Conservation (phyloP, 2,888 invertebrate genomes). For the Nysson spinosus region DNA sequence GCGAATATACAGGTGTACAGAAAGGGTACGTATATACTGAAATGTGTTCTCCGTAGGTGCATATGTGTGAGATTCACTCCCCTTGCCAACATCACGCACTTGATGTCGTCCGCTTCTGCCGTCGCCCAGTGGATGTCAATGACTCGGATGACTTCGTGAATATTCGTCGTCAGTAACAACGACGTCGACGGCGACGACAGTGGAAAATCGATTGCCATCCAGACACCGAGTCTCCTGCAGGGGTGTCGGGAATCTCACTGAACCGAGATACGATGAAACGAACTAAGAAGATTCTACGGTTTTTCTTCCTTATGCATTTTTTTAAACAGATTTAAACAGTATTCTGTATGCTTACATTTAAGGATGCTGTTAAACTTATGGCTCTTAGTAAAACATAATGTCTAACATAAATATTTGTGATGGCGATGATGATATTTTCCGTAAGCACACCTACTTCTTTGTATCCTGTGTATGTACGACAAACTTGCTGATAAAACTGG, state of each 20-base stretch:
- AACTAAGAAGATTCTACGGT: constrained; percentile 45
- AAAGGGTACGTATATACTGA: not conserved
- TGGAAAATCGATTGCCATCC: constrained; percentile 68
- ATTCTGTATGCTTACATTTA: no score
- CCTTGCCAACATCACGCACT: constrained; percentile 65
- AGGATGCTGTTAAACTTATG: no score
- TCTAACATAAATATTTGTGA: no score
- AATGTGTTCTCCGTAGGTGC: not conserved
- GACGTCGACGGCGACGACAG: constrained; percentile 59
- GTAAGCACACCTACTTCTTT: no score
- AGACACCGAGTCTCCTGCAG: constrained; percentile 54
- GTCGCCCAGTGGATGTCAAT: constrained; percentile 73
- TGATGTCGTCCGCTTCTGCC: constrained; percentile 67
- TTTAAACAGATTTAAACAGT: constrained; percentile 27
- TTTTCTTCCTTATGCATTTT: constrained; percentile 10
- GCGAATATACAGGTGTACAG: not conserved
- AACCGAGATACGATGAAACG: constrained; percentile 32
- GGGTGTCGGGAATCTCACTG: constrained; percentile 55
- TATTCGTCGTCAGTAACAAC: constrained; percentile 65
- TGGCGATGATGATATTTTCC: no score
- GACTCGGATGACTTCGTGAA: constrained; percentile 74
- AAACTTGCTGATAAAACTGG: no score
- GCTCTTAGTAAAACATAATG: no score
- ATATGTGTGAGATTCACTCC: constrained; percentile 45
- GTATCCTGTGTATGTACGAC: no score